These are phyloP conservation scores for Kobus ellipsiprymnus DNA, from an alignment of 2,113 vertebrate species.

Conservation along the genomic window DNA sequence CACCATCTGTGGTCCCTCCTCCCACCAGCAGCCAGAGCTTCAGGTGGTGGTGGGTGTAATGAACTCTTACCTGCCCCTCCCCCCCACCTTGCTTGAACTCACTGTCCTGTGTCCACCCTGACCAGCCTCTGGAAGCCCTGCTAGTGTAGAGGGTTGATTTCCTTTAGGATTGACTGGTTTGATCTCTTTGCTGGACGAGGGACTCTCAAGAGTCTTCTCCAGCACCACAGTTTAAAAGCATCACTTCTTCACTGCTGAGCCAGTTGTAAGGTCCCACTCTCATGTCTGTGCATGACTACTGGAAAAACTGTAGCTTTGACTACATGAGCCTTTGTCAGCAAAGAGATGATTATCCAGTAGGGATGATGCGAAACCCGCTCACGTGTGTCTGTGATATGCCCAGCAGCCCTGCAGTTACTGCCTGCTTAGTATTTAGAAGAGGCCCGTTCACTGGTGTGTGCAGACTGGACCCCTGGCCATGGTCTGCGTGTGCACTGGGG, in stretches of 20 bases:
- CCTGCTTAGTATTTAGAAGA: not conserved
- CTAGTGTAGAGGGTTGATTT: not conserved
- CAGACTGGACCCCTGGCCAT: not conserved
- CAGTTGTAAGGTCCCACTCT: not conserved
- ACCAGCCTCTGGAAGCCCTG: not conserved
- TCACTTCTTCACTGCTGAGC: not conserved
- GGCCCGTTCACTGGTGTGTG: fast-evolving
- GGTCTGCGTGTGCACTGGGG: not conserved
- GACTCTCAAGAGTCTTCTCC: not conserved
- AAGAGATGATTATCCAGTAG: not conserved
- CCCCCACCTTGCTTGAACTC: not conserved
- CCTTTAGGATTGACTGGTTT: not conserved
- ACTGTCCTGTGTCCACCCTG: not conserved
- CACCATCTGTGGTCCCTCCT: not conserved
- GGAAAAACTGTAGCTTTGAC: not conserved
- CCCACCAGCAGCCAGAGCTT: not conserved
- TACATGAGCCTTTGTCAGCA: not conserved
- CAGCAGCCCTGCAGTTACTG: fast-evolving
- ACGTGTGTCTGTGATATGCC: fast-evolving
- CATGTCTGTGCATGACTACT: not conserved
- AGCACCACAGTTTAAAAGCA: not conserved
- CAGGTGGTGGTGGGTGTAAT: fast-evolving
- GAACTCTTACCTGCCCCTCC: no score
- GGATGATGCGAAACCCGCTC: fast-evolving
- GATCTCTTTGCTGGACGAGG: not conserved